Evolutionary conservation across 2,797 vertebrate genomes (phyloP), one percentile per base, ranked within the genome.

Genomic region (Parotocinclus haroldoi): DNA sequence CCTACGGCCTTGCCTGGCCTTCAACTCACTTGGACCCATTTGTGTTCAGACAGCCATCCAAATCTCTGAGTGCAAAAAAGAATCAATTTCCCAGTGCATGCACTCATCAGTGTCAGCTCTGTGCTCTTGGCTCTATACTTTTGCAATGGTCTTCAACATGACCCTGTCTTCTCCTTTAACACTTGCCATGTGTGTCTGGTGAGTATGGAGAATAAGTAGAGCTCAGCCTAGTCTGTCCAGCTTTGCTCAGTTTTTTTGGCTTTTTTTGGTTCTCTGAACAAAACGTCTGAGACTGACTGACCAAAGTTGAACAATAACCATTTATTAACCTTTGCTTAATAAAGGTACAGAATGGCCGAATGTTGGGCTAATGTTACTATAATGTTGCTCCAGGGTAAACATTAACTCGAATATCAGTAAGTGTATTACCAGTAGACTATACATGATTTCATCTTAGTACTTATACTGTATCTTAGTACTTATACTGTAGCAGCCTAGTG

Each of bases 1-100:
- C 36, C 48, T 37, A 50, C 48, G 60, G 18, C 38, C 11, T 10
- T 37, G 46, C 79, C 78, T 81, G 82, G 76, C 79, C 72, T 63
- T 79, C 76, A 79, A 76, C 75, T 67, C 57, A 75, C 58, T 62
- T 10, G 58, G 79, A 81, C 80, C 82, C 81, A 82, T 74, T 78
- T 39, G 70, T 57, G 71, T 79, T 77, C 71, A 77, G 79, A 79
- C 73, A 69, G 75, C 48, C 78, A 68, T 73, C 73, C 48, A 49
- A 60, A 74, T 69, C 52, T 75, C 44, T 73, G 9, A 58, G 72
- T 58, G 73, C 70, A 74, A 11, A 38, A 74, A 11, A 38, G 69
- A 76, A 74, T 59, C 58, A n/a, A 39, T 63, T 62, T 54, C 50
- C 76, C 58, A 45, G 19, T 37, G 9, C 55, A 19, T 45, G 54